Percentiles rank a stretch among this genome's conserved stretches.
These are phyloP conservation scores for Lissocephala sabroskyi DNA, from an alignment of 2,888 invertebrate genomes.

Conservation along the genomic window DNA sequence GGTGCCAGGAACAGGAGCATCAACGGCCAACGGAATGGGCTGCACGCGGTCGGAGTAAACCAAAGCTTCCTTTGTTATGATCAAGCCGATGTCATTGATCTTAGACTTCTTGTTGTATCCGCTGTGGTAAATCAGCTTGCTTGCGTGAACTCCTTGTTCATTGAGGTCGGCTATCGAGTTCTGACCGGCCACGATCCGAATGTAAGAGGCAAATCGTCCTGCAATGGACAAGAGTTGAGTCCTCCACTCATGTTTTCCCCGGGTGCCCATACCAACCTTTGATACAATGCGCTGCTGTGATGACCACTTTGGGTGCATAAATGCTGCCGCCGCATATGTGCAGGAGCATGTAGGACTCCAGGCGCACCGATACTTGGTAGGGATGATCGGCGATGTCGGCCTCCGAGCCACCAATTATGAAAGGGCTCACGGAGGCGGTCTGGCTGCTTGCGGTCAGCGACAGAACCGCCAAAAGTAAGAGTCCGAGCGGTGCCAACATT, in stretches of 20 bases:
- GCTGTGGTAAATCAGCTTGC: slow-evolving; percentile 44
- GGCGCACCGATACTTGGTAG: slow-evolving; percentile 54
- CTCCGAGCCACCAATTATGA: slow-evolving; percentile 47
- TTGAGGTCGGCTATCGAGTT: slow-evolving; percentile 47
- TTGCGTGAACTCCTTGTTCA: slow-evolving; percentile 44
- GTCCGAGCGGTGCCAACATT: slow-evolving; percentile 29
- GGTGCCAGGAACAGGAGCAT: slow-evolving; percentile 36
- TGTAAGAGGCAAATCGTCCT: slow-evolving; percentile 48
- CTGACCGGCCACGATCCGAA: slow-evolving; percentile 54
- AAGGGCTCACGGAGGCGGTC: slow-evolving; percentile 27
- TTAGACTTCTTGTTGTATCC: slow-evolving; percentile 65
- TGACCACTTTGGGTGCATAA: slow-evolving; percentile 34
- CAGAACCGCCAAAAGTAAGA: slow-evolving; percentile 20
- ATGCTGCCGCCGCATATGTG: slow-evolving; percentile 61
- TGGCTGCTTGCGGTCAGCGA: slow-evolving; percentile 16
- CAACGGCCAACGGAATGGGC: slow-evolving; percentile 67
- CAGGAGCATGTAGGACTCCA: slow-evolving; percentile 46
- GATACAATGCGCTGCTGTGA: slow-evolving; percentile 59
- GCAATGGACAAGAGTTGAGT: too few species aligned
- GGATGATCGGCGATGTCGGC: slow-evolving; percentile 41
- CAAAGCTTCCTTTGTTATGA: slow-evolving; percentile 74
- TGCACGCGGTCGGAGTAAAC: slow-evolving; percentile 70
- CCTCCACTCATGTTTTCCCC: too few species aligned
- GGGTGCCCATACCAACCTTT: too few species aligned
- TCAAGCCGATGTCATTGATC: slow-evolving; percentile 76